phyloP scores from a whole-genome alignment of 2,113 vertebrate species.

The Holacanthus passer region DNA sequence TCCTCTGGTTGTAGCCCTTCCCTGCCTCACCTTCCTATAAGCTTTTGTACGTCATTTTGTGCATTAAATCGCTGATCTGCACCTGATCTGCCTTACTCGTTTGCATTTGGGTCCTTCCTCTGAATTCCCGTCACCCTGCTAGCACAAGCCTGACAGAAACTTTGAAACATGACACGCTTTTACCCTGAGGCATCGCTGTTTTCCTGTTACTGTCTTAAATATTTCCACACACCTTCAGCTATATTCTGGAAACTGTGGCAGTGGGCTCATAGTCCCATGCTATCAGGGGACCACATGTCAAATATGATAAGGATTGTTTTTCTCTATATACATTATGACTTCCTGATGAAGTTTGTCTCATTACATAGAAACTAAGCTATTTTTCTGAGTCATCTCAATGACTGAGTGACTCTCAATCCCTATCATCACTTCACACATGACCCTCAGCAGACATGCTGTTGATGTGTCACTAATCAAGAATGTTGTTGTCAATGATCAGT shows the following conservation, averaged over 20 bases:
- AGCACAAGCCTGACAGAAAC: too few relatives aligned
- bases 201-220: background rate
- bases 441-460: background rate
- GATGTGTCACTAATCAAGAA: conserved; percentile 29
- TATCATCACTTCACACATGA: conserved; percentile 18
- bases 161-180: background rate
- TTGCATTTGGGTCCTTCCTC: too few relatives aligned
- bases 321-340: background rate
- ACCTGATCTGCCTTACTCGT: too few relatives aligned
- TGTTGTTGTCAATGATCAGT: conserved; percentile 37
- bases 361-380: background rate
- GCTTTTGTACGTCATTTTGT: too few relatives aligned
- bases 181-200: background rate
- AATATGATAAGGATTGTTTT: conserved; percentile 23
- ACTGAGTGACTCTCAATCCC: background rate
- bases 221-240: conserved; percentile 34
- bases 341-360: conserved; percentile 3
- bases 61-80: too few relatives aligned
- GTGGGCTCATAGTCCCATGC: conserved; percentile 11
- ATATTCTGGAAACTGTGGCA: background rate
- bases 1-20: too few relatives aligned
- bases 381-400: conserved; percentile 5
- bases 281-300: background rate
- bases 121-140: too few relatives aligned
- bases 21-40: too few relatives aligned